These are phyloP conservation scores for Saguinus imperator DNA, from an alignment of 2,113 vertebrate genomes.

Conservation along the genomic window DNA sequence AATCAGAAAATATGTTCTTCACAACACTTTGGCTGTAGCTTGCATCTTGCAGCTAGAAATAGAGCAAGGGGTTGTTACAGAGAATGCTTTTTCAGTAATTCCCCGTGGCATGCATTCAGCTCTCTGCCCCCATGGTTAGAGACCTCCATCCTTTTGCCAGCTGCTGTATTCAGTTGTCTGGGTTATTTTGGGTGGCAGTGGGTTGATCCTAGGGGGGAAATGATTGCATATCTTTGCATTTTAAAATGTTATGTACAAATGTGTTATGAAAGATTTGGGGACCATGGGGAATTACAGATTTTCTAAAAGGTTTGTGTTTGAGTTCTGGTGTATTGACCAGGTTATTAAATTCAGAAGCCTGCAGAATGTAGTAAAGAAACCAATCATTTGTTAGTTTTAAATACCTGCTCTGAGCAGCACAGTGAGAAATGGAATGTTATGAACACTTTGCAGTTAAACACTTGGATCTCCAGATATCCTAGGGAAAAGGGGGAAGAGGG, in stretches of 20 bases:
- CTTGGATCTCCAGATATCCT: constrained; percentile 14
- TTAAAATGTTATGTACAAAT: constrained; percentile 47
- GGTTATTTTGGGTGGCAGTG: constrained; percentile 64
- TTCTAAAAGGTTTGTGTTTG: constrained; percentile 46
- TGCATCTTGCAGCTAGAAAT: constrained; percentile 47
- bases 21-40: constrained; percentile 32
- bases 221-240: constrained; percentile 21
- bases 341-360: constrained; percentile 56
- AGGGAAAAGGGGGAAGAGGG: background rate
- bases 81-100: constrained; percentile 27
- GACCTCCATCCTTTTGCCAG: constrained; percentile 53
- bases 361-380: constrained; percentile 21
- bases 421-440: background rate
- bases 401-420: background rate
- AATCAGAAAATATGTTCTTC: constrained; percentile 42
- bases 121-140: constrained; percentile 30
- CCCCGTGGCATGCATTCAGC: background rate
- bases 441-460: constrained; percentile 25
- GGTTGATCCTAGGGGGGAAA: constrained; percentile 55
- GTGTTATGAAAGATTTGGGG: background rate
- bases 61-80: background rate
- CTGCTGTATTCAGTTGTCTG: constrained; percentile 69
- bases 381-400: constrained; percentile 44
- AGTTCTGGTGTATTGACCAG: background rate
- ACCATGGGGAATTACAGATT: background rate